A percentile compares a stretch with the other conserved stretches of the same genome.
These are phyloP conservation scores for Streblospio benedicti DNA, from an alignment of 1,140 invertebrate species.

Conservation along the genomic window DNA sequence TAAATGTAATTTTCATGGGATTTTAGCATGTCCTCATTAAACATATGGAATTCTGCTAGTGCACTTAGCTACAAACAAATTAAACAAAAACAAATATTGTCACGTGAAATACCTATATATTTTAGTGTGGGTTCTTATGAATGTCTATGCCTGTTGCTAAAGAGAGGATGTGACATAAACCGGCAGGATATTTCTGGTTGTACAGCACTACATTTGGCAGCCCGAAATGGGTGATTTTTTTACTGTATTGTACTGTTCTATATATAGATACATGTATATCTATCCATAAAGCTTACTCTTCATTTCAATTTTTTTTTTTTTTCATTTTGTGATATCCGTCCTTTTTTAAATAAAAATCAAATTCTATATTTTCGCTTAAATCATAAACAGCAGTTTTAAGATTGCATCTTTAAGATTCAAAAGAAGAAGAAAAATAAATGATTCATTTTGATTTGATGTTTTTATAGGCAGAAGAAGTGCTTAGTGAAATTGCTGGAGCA, in stretches of 20 bases:
- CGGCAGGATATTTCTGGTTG: constrained; percentile 34
- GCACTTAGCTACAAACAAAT: background rate
- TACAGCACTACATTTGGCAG: constrained; percentile 36
- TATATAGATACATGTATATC: background rate
- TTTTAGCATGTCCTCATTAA: background rate
- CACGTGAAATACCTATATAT: background rate
- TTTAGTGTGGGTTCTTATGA: constrained; percentile 36
- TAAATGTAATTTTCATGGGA: background rate
- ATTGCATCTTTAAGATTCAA: no score
- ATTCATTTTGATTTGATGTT: constrained; percentile 7
- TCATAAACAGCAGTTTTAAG: no score
- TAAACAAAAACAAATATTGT: background rate
- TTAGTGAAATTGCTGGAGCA: constrained; percentile 35
- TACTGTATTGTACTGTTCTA: background rate
- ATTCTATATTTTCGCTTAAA: no score
- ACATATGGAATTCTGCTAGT: background rate
- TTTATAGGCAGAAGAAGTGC: constrained; percentile 34
- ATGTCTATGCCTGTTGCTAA: constrained; percentile 31
- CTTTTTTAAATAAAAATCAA: no score
- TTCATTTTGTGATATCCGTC: background rate
- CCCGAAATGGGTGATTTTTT: constrained; percentile 35
- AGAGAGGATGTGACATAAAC: constrained; percentile 35
- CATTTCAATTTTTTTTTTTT: background rate
- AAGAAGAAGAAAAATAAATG: background rate
- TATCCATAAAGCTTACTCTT: background rate